Percentiles rank a stretch among this genome's conserved stretches.
Conservation (phyloP, 2,888 invertebrate species). For the Agonopterix subpropinquella region DNA sequence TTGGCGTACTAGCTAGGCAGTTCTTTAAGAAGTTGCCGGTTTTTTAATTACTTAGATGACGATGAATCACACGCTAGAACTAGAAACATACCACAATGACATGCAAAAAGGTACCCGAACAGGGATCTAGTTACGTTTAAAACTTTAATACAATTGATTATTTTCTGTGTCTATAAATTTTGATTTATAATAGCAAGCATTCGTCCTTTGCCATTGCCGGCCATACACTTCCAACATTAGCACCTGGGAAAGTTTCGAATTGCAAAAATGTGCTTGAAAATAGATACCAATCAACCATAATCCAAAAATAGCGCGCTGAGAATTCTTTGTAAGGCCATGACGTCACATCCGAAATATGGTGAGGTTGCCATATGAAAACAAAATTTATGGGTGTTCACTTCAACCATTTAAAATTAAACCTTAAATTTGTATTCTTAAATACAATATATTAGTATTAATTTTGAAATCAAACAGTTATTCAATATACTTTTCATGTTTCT, state of each 20-base stretch:
- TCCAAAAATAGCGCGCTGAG: constrained; percentile 70
- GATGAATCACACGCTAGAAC: too few relatives aligned
- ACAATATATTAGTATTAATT: not conserved
- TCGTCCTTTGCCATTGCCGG: too few relatives aligned
- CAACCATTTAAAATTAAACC: not conserved
- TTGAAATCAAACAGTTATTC: not conserved
- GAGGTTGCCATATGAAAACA: constrained; percentile 33
- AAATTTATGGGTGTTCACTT: not conserved
- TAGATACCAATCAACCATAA: constrained; percentile 54
- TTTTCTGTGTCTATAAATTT: too few relatives aligned
- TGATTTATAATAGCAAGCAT: not conserved
- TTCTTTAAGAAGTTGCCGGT: too few relatives aligned
- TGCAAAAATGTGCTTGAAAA: constrained; percentile 70
- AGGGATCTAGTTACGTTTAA: too few relatives aligned
- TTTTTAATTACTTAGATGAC: too few relatives aligned
- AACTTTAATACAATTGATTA: too few relatives aligned
- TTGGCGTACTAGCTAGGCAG: too few relatives aligned
- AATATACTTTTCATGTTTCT: too few relatives aligned
- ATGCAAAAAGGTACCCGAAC: too few relatives aligned
- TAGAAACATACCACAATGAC: too few relatives aligned
- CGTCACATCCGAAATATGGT: constrained; percentile 47
- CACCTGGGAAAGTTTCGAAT: constrained; percentile 64
- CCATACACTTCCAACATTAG: not conserved
- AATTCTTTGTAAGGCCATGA: constrained; percentile 26
- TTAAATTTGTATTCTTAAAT: not conserved